phyloP scores from a whole-genome alignment of 2,113 vertebrate genomes.

The Pterophyllum scalare region DNA sequence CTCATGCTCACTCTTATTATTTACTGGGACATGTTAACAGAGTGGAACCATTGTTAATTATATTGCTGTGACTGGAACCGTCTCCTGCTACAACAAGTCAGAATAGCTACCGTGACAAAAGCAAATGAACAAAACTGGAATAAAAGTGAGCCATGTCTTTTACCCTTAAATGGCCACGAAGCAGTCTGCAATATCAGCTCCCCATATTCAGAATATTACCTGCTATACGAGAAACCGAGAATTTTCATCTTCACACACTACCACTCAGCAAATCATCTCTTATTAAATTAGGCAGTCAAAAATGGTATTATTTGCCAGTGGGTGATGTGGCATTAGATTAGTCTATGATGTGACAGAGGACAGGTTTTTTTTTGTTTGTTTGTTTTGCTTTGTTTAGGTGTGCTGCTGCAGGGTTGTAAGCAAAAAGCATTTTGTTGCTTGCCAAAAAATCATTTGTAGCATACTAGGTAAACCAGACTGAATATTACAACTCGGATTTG shows the following conservation, averaged over 20 bases:
- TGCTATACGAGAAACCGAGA: background rate
- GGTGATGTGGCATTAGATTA: background rate
- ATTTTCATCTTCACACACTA: background rate
- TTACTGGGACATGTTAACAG: background rate
- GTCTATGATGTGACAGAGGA: background rate
- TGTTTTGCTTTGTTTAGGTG: background rate
- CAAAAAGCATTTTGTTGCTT: background rate
- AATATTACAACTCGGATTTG: slow-evolving; percentile 12
- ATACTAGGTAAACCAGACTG: background rate
- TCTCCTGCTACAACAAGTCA: background rate
- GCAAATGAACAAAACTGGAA: background rate
- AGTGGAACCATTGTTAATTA: background rate
- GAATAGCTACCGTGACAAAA: background rate
- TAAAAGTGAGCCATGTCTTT: background rate
- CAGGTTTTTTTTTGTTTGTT: background rate
- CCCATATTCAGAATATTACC: background rate
- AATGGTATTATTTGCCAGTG: background rate
- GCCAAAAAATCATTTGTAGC: background rate
- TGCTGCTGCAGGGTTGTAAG: background rate
- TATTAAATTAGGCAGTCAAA: background rate
- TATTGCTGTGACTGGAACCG: background rate
- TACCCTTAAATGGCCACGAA: background rate
- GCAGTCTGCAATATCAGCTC: background rate
- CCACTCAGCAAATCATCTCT: background rate
- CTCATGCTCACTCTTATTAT: background rate